These are phyloP conservation scores for Antheraea pernyi DNA, from an alignment of 1,140 invertebrate genomes.

Conservation along the genomic window DNA sequence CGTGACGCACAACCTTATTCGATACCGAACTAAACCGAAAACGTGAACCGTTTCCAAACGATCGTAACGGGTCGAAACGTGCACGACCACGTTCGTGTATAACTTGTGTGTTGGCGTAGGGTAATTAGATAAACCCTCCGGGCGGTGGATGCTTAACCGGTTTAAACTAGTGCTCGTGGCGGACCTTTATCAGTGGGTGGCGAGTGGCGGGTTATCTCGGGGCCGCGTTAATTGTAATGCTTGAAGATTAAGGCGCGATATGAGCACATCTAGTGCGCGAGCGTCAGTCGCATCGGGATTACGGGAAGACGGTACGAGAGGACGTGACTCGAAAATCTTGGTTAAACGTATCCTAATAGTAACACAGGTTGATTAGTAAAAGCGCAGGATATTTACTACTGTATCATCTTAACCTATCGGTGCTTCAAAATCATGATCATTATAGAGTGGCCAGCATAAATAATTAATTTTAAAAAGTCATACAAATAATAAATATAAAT, in stretches of 20 bases:
- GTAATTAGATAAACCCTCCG: conserved; percentile 76
- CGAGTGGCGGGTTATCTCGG: conserved; percentile 72
- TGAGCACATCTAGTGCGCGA: conserved; percentile 31
- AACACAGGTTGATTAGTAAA: neutral
- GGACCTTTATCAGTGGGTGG: conserved; percentile 72
- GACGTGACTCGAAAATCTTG: neutral
- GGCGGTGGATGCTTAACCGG: conserved; percentile 68
- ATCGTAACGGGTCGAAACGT: conserved; percentile 35
- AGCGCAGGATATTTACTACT: neutral
- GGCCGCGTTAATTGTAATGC: conserved; percentile 77
- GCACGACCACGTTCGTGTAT: conserved; percentile 45
- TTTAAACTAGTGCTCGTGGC: conserved; percentile 64
- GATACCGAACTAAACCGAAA: conserved; percentile 40
- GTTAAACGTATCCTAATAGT: neutral
- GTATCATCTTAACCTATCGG: no score
- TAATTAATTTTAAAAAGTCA: no score
- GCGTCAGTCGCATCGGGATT: neutral
- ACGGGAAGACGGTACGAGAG: neutral
- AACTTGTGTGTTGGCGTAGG: conserved; percentile 44
- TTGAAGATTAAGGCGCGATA: conserved; percentile 66
- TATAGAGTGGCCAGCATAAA: no score
- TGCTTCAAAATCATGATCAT: no score
- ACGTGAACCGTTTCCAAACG: conserved; percentile 51
- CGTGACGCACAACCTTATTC: conserved; percentile 53
- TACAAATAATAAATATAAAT: no score